These are phyloP conservation scores for Rhamnusium bicolor DNA, from an alignment of 2,888 invertebrate species.

Conservation along the genomic window DNA sequence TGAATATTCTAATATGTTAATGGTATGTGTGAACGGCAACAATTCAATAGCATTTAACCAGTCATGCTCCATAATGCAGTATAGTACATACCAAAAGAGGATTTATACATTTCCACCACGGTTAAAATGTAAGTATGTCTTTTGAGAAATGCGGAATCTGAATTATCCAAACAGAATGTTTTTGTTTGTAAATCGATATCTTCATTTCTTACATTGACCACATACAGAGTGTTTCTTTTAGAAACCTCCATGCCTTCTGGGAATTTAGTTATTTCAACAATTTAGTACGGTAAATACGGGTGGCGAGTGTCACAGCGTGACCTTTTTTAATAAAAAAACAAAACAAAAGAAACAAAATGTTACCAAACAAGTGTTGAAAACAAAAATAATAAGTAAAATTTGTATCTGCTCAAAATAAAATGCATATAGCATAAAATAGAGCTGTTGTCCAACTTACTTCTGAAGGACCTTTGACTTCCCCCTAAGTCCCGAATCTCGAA, in stretches of 20 bases:
- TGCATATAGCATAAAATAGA: no score
- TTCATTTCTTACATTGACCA: slow-evolving; percentile 30
- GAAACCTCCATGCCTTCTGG: not conserved
- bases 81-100: slow-evolving; percentile 49
- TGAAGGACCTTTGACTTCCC: no score
- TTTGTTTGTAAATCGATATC: slow-evolving; percentile 46
- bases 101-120: slow-evolving; percentile 53
- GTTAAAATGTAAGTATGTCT: slow-evolving; percentile 42
- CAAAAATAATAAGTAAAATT: no score
- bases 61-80: slow-evolving; percentile 58
- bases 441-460: no score
- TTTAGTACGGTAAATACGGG: not conserved
- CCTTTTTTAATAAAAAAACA: no score
- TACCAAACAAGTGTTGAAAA: no score
- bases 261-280: slow-evolving; percentile 1
- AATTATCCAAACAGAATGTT: slow-evolving; percentile 43
- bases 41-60: slow-evolving; percentile 56
- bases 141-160: slow-evolving; percentile 40
- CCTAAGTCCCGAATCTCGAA: no score
- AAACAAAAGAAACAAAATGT: no score
- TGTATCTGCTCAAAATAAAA: no score
- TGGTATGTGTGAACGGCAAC: slow-evolving; percentile 54
- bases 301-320: no score
- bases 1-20: slow-evolving; percentile 56
- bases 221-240: slow-evolving; percentile 23